Evolutionary conservation across 1,140 invertebrate genomes (phyloP).

Genomic region (Bombus waltoni): DNA sequence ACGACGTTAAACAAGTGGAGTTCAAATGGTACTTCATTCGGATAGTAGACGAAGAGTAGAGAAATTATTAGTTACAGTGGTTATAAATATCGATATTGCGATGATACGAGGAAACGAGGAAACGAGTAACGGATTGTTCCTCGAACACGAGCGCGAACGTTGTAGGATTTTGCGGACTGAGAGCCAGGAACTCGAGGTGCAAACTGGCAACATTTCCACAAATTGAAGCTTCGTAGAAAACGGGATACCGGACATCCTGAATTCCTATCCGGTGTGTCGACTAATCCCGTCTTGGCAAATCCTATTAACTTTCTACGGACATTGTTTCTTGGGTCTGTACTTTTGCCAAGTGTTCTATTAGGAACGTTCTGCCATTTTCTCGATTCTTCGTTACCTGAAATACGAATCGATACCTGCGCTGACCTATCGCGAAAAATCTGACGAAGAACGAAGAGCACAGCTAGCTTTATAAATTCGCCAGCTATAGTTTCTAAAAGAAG

Average conservation of each 20-base stretch:
- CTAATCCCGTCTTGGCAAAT: slow-evolving; percentile 45
- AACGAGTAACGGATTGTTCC: not conserved
- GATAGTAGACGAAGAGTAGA: not conserved
- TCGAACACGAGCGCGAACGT: not conserved
- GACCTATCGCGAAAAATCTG: not conserved
- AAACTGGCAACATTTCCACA: slow-evolving; percentile 2
- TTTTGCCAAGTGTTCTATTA: slow-evolving; percentile 6
- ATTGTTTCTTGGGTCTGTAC: slow-evolving; percentile 35
- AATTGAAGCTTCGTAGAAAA: not conserved
- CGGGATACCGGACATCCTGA: slow-evolving; percentile 48
- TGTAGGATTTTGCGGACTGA: not conserved
- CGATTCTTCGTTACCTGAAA: slow-evolving; percentile 1
- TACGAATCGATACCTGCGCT: not conserved
- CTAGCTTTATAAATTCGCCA: not conserved
- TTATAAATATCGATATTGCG: not conserved
- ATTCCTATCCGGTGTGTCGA: slow-evolving; percentile 43
- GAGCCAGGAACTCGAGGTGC: not conserved
- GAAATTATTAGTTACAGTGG: not conserved
- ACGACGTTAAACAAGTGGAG: not conserved
- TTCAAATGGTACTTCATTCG: not conserved
- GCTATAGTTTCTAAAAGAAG: not conserved
- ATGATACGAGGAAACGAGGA: too few relatives aligned
- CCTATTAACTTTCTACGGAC: slow-evolving; percentile 42
- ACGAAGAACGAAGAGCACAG: not conserved
- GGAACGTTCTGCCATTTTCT: not conserved